Evolutionary conservation across 2,888 invertebrate genomes (phyloP), one percentile per base, ranked within the genome.

Genomic region (Pseudococcus jackbeardsleyi): DNA sequence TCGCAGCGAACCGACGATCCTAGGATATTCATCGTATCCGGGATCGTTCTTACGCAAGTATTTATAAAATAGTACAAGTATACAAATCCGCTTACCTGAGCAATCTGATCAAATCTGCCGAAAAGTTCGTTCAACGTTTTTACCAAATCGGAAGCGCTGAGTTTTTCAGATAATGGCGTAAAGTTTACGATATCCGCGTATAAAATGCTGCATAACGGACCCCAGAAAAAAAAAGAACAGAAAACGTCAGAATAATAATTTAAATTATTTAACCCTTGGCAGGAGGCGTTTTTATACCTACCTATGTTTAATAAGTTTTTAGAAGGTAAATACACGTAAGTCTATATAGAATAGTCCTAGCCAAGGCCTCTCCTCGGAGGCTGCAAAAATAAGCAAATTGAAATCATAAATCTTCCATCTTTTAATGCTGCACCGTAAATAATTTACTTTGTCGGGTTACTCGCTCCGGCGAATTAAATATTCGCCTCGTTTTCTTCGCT

Each of bases 121-220:
- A 99, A 99, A 6, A 99, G 94, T 92, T 99, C 98, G 92, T 99
- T 99, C 89, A 99, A 93, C 1, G 98, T 98, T 92, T 96, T 96
- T 26, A 99, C 99, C 85, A 99, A 93, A 91, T 99, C 98, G 0
- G 97, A 97, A 17, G 99, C 98, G 79, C 96, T 96, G 90, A 99
- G 93, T 90, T 97, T 95, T 90, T 98, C 98, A 0, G 99, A 98
- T 59, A 99, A 93, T 0, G 98, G 98, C 0, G 99, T 99, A 92
- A 99, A 99, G 93, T 98, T 99, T 48, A 99, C 99, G 90, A 99
- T 99, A 91, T 99, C 99, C 0, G 99, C 99, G 92, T 98, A 99
- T 77, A 99, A 93, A 90, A 99, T 98, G 91, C 98, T 95, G 91
- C 48, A 91, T 15, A 72, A 72, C 12, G 17, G 15, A 54, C 6